Evolutionary conservation across 1,140 invertebrate genomes (phyloP), one percentile per base, ranked within the genome.

Genomic region (Battus philenor): DNA sequence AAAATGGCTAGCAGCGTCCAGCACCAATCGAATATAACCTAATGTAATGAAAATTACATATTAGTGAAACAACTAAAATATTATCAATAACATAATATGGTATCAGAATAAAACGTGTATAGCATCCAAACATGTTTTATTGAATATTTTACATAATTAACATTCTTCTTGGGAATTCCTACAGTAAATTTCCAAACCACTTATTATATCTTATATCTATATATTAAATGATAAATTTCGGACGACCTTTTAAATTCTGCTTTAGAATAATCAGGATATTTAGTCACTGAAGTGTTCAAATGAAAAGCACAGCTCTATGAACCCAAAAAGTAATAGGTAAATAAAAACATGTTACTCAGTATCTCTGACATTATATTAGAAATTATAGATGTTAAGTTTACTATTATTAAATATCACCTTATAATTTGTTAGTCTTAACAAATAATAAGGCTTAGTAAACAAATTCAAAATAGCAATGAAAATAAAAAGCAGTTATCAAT

Each of bases 181-280:
- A 83, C 68, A 68, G 61, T 74, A 69, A 76, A 65, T 73, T 75
- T 77, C 69, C 72, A 79, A 80, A 81, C 72, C 62, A 51, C 70
- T 77, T 78, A 81, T 46, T 30, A 45, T 74, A 71, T 57, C 72
- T 78, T 78, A 81, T 30, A 52, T 61, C 68, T 79, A 77, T 3
- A 30, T 50, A 54, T 63, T 67, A 72, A 60, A 30, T 51, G 32
- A 58, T 64, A 69, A 50, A 32, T 65, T 65, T 66, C 70, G 74
- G 77, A 78, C 70, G 68, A 74, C 53, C 60, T 72, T 59, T 55
- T 53, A 31, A 50, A 43, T 54, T 54, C 47, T 41, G 47, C 44
- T 33, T 38, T 29, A 29, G 4, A 16, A 29, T 9, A 8, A 27
- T 22, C 20, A 39, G 36, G 22, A 41, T n/a, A 29, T n/a, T n/a